Conservation (phyloP, 2,113 vertebrate genomes). For the Scomber japonicus region DNA sequence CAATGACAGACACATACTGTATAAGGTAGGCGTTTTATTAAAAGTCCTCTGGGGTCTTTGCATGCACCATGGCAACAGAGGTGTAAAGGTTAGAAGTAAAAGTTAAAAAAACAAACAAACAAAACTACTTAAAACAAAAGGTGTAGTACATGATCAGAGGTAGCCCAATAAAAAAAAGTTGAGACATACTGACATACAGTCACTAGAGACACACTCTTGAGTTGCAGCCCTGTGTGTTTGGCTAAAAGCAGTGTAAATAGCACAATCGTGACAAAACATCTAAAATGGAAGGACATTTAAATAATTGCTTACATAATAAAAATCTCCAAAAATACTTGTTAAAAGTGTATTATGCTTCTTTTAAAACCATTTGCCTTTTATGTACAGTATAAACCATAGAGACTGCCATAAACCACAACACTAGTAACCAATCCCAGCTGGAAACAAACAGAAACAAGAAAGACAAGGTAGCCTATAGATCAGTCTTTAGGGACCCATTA, state of each 20-base stretch:
- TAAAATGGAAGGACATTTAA: neutral
- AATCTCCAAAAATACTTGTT: neutral
- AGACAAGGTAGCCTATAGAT: neutral
- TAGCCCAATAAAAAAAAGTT: neutral
- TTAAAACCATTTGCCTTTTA: neutral
- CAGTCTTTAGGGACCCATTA: slow-evolving; percentile 1
- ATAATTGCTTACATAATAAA: neutral
- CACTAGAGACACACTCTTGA: neutral
- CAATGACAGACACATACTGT: slow-evolving; percentile 31
- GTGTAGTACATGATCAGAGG: neutral
- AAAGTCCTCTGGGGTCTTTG: slow-evolving; percentile 51
- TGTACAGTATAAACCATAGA: neutral
- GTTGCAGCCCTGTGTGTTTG: neutral
- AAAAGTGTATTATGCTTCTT: neutral
- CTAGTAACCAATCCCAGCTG: slow-evolving; percentile 10
- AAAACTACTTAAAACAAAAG: neutral
- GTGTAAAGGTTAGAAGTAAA: neutral
- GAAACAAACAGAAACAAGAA: slow-evolving; percentile 23
- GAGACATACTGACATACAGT: too few relatives aligned
- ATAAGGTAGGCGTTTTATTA: slow-evolving; percentile 49
- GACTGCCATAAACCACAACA: neutral
- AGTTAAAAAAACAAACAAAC: neutral
- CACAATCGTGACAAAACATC: neutral
- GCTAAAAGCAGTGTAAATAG: neutral
- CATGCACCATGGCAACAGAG: slow-evolving; percentile 55